Base-by-base conservation (phyloP, 2,113 vertebrate species). In the Anoplopoma fimbria region DNA sequence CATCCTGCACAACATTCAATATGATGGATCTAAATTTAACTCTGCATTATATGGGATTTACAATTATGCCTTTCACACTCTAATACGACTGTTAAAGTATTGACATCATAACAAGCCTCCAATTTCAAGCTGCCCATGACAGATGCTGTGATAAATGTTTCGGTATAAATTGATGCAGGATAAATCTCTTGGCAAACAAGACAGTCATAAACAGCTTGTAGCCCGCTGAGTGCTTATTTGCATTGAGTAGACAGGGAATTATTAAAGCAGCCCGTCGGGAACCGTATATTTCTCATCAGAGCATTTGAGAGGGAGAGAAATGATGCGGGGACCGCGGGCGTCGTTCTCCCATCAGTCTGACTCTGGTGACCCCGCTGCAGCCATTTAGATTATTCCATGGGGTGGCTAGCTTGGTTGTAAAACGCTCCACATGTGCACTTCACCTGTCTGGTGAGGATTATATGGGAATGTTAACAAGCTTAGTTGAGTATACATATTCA, bases 91-190 rank as follows among this genome's bases (percentile, higher is more conserved):
- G 71, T 82, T 82, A 69, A 80, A 72, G 63, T 76, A 88, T 77
- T 87, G 85, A 84, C 82, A 85, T 83, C 69, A 79, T 80, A 75
- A 84, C 75, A 84, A 79, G 82, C 27, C 69, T 81, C 69, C 73
- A 70, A 68, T 79, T 81, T 79, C 61, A 72, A 75, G 78, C 72
- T 73, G 81, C 75, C 79, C 51, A 0, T 81, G 85, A 87, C 89
- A 91, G 86, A 91, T 85, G 81, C 86, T 81, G 73, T 78, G 88
- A 89, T 90, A 91, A 91, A 88, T 80, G 83, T 75, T 83, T 57
- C n/a, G 1, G 67, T 81, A 77, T 87, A 87, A 91, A 89, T 77
- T 86, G 74, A 90, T 86, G 88, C 81, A 71, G 85, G 77, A 90
- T 87, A 89, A 90, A 89, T 90, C 80, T 87, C 78, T 78, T 75